Evolutionary conservation across 1,140 invertebrate genomes (phyloP), one percentile per base, ranked within the genome.

Genomic region (Ptiloglossa arizonensis): DNA sequence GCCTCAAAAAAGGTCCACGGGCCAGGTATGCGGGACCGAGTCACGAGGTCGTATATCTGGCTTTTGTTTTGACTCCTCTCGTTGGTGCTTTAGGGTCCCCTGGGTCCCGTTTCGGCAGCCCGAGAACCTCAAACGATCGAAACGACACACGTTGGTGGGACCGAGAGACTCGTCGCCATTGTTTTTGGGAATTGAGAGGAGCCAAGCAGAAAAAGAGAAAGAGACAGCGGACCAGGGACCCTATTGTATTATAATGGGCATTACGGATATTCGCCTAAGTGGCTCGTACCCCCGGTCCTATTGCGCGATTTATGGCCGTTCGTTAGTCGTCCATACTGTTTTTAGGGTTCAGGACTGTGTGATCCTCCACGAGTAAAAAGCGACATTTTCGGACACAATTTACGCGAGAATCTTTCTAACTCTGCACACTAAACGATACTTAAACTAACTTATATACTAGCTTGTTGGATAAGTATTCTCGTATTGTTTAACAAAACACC

Each of bases 181-280:
- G 86, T 85, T 86, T 89, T 89, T 82, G 59, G 68, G 64, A 85
- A 86, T 83, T 73, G 78, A 86, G 75, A 59, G 66, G 70, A 77
- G 70, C 79, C 41, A 44, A 11, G 5, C 62, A 24, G 38, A 70
- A 67, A 74, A 75, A 74, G 60, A 79, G 48, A 75, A 78, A 62
- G 44, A 72, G 29, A 35, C 24, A 29, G 11, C 70, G 15, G 15
- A 24, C 35, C 52, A 13, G 72, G 63, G 57, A 67, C 56, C 78
- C 89, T 87, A 91, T 92, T 92, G 91, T 92, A 92, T 92, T 92
- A 83, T 92, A 92, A 92, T 92, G 83, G 81, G 85, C 86, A 89
- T 90, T 88, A 87, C 85, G 74, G 81, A 86, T 80, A 84, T 87
- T 87, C 82, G 74, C 80, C 78, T 86, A 83, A 84, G 79, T 87